These are phyloP conservation scores for Phragmatobia fuliginosa DNA, from an alignment of 2,888 invertebrate genomes.

Conservation along the genomic window DNA sequence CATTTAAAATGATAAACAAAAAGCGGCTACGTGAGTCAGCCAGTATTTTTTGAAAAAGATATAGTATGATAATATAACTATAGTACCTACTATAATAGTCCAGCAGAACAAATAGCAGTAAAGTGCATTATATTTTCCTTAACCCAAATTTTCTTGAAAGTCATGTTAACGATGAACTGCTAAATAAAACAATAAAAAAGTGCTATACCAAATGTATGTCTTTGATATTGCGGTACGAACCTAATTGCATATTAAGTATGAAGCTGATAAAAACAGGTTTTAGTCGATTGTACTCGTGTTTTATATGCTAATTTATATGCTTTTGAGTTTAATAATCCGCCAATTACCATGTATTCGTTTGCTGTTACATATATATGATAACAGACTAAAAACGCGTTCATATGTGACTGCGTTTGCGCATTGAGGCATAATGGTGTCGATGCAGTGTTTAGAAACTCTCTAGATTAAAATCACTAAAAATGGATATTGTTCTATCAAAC, in stretches of 20 bases:
- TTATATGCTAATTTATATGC: background rate
- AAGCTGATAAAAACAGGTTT: conserved; percentile 47
- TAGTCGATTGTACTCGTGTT: conserved; percentile 17
- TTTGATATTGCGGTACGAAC: conserved; percentile 31
- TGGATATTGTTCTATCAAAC: too few species aligned
- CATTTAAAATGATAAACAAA: too few species aligned
- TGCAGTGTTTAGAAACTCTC: too few species aligned
- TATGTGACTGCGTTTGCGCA: background rate
- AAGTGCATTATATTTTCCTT: background rate
- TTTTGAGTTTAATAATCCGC: background rate
- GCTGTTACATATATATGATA: background rate
- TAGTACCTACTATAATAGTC: background rate
- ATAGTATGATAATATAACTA: too few species aligned
- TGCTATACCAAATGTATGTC: conserved; percentile 31
- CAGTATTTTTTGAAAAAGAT: too few species aligned
- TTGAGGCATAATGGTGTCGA: too few species aligned
- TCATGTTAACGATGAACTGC: background rate
- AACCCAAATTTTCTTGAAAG: background rate
- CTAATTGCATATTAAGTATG: conserved; percentile 39
- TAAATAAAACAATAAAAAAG: background rate
- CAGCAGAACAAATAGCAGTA: background rate
- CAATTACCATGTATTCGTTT: background rate
- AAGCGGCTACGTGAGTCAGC: too few species aligned
- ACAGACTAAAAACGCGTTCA: background rate
- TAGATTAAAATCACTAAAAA: too few species aligned